Evolutionary conservation across 1,140 invertebrate species (phyloP).

Genomic region (Ditylenchus dipsaci): DNA sequence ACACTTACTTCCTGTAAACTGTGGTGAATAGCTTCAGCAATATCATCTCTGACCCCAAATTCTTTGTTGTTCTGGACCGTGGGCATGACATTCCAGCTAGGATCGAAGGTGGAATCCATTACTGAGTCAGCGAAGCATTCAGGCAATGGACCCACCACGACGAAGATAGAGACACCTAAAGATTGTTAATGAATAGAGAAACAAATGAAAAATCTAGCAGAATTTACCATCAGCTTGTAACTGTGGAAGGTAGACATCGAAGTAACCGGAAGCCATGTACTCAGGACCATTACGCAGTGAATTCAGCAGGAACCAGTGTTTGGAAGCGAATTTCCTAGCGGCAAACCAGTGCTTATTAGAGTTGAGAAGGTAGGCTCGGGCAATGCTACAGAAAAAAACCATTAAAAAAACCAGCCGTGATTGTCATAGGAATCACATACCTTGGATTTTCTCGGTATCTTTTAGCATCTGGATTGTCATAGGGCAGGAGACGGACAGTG

Average conservation of each 20-base stretch:
- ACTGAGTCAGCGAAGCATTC: no score
- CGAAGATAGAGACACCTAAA: no score
- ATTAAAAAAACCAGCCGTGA: neutral
- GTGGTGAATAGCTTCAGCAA: no score
- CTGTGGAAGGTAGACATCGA: slow-evolving; percentile 65
- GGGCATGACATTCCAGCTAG: no score
- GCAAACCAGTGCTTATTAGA: slow-evolving; percentile 79
- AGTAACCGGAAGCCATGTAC: slow-evolving; percentile 73
- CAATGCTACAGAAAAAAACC: slow-evolving; percentile 61
- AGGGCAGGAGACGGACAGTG: slow-evolving; percentile 71
- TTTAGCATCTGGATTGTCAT: slow-evolving; percentile 66
- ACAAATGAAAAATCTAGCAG: no score
- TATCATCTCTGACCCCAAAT: no score
- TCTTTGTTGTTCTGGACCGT: no score
- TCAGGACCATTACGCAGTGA: slow-evolving; percentile 72
- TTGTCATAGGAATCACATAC: neutral
- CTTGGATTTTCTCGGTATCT: slow-evolving; percentile 19
- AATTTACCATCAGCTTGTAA: no score
- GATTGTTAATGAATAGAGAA: no score
- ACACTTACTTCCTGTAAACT: no score
- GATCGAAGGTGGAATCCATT: no score
- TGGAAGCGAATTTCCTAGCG: slow-evolving; percentile 69
- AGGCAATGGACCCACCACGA: no score
- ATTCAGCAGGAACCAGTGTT: slow-evolving; percentile 81
- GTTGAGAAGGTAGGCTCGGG: slow-evolving; percentile 76